Conservation (phyloP, 2,888 invertebrate species). For the Machimus atricapillus region DNA sequence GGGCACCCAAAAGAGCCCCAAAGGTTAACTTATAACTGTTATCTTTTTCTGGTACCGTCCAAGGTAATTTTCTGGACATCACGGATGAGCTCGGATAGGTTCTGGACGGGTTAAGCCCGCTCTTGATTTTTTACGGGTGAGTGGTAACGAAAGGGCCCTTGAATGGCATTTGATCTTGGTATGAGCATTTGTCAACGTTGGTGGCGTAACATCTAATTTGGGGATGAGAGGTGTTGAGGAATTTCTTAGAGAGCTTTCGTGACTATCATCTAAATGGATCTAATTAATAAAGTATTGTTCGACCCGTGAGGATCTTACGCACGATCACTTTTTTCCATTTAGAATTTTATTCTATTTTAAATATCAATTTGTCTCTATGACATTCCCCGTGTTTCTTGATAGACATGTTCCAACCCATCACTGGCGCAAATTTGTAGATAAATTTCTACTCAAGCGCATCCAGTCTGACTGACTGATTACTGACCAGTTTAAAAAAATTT, state of each 20-base stretch:
- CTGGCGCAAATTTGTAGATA: background rate
- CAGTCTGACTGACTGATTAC: background rate
- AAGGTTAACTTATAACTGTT: background rate
- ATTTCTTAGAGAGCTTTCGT: background rate
- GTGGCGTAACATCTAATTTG: background rate
- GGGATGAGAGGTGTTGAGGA: background rate
- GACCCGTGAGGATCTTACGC: background rate
- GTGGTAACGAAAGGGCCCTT: background rate
- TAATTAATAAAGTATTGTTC: background rate
- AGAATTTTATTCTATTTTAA: background rate
- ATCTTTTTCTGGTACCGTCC: background rate
- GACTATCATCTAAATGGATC: background rate
- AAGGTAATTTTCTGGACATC: background rate
- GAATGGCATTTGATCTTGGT: background rate
- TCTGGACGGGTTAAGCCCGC: background rate
- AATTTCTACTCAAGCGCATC: background rate
- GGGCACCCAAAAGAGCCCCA: background rate
- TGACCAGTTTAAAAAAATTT: background rate
- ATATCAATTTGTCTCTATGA: background rate
- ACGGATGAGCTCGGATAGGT: background rate
- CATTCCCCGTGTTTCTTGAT: background rate
- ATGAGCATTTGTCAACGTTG: background rate
- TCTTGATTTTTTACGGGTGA: background rate
- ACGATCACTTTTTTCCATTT: background rate
- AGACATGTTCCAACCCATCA: background rate